These are phyloP conservation scores for Chunga burmeisteri DNA, from an alignment of 2,113 vertebrate genomes.

Conservation along the genomic window DNA sequence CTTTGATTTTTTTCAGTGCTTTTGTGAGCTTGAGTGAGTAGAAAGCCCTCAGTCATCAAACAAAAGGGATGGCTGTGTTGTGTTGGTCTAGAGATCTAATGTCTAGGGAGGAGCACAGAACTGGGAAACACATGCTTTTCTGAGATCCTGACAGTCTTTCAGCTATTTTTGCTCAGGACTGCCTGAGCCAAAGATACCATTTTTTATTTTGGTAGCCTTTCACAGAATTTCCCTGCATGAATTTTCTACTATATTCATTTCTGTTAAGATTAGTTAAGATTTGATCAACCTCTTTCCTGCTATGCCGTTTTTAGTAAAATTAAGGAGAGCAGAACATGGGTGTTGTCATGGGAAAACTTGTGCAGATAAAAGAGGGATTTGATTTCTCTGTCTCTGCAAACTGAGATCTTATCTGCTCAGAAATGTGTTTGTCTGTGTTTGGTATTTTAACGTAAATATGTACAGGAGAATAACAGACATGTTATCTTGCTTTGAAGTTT, in stretches of 20 bases:
- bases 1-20: not conserved
- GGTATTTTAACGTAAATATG: not conserved
- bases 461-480: not conserved
- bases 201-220: not conserved
- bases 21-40: not conserved
- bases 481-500: not conserved
- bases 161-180: not conserved
- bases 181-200: not conserved
- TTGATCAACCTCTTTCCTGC: not conserved
- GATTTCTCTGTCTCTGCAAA: not conserved
- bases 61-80: not conserved
- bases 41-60: not conserved
- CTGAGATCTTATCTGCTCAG: not conserved
- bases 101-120: not conserved
- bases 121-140: not conserved
- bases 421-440: not conserved
- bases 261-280: not conserved
- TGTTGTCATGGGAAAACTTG: not conserved
- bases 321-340: not conserved
- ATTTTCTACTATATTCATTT: not conserved
- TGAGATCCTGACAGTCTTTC: not conserved
- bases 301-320: not conserved
- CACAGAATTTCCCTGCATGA: not conserved
- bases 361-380: not conserved
- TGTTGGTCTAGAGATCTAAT: not conserved